Evolutionary conservation across 92 coral and sea anemone genomes (phyloP).

Genomic region (Muricea muricata): DNA sequence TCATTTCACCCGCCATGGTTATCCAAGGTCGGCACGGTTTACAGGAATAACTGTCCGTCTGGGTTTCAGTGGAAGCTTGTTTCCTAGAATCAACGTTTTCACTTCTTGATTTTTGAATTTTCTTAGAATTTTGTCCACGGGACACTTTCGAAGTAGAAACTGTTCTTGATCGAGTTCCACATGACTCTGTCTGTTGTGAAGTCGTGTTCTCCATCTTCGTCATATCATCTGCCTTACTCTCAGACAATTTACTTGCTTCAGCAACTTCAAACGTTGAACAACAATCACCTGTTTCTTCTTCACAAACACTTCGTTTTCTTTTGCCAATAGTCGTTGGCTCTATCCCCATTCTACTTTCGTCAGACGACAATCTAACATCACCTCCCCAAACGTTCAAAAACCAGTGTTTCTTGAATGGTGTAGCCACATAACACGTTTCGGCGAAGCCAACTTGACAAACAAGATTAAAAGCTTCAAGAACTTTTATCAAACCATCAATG

Average conservation of each 20-base stretch:
- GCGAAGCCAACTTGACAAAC: slow-evolving; percentile 33
- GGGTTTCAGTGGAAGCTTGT: background rate
- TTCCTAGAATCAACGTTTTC: background rate
- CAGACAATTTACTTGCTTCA: background rate
- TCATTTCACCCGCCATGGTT: slow-evolving; percentile 61
- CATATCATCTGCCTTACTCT: background rate
- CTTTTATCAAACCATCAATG: slow-evolving; percentile 10
- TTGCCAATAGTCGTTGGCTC: background rate
- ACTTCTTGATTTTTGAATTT: background rate
- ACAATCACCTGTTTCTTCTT: background rate
- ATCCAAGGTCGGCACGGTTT: slow-evolving; percentile 62
- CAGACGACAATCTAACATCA: background rate
- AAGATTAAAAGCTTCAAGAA: slow-evolving; percentile 15
- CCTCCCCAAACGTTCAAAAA: background rate
- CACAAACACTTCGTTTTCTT: background rate
- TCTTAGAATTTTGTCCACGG: background rate
- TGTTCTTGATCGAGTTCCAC: background rate
- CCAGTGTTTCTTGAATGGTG: slow-evolving; percentile 14
- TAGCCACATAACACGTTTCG: slow-evolving; percentile 17
- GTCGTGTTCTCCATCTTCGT: background rate
- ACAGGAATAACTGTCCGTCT: background rate
- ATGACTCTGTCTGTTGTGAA: background rate
- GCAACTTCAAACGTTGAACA: background rate
- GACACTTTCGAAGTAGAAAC: background rate
- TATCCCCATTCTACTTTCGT: background rate